These are phyloP conservation scores for Gadus chalcogrammus DNA, from an alignment of 2,113 vertebrate genomes.

Conservation along the genomic window DNA sequence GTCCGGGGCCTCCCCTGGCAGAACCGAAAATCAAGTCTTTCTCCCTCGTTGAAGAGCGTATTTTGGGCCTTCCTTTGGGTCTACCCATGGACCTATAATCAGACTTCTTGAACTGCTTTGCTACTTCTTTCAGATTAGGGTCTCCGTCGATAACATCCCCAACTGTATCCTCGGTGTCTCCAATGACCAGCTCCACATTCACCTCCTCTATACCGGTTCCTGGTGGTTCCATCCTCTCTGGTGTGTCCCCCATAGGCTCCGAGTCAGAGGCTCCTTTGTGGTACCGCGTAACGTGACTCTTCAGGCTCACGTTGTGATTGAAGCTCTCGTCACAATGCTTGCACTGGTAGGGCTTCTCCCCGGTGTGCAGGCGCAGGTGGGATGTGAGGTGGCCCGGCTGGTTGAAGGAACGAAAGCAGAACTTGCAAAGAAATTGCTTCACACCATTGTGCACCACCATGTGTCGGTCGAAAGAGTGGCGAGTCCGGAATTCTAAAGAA, in stretches of 20 bases:
- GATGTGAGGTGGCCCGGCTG: slow-evolving; percentile 56
- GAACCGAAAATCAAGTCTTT: too few relatives aligned
- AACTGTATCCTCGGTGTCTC: neutral
- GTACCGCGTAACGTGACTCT: slow-evolving; percentile 47
- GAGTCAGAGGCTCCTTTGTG: neutral
- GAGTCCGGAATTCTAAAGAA: slow-evolving; percentile 24
- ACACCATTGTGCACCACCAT: slow-evolving; percentile 39
- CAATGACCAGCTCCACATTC: neutral
- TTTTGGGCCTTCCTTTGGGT: slow-evolving; percentile 42
- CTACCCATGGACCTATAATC: slow-evolving; percentile 18
- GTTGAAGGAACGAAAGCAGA: slow-evolving; percentile 52
- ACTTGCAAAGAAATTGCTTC: slow-evolving; percentile 39
- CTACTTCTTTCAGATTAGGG: neutral
- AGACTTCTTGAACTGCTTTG: neutral
- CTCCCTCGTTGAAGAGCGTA: neutral
- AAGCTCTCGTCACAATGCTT: slow-evolving; percentile 52
- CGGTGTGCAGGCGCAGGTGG: slow-evolving; percentile 62
- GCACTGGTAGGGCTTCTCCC: slow-evolving; percentile 56
- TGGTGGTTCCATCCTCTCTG: neutral
- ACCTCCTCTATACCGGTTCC: neutral
- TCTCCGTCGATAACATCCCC: neutral
- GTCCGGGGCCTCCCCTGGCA: too few relatives aligned
- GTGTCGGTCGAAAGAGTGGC: slow-evolving; percentile 34
- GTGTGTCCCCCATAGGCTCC: neutral
- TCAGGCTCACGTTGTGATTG: slow-evolving; percentile 61